These are phyloP conservation scores for Catostomus latipinnis DNA, from an alignment of 2,797 vertebrate genomes.

Conservation along the genomic window DNA sequence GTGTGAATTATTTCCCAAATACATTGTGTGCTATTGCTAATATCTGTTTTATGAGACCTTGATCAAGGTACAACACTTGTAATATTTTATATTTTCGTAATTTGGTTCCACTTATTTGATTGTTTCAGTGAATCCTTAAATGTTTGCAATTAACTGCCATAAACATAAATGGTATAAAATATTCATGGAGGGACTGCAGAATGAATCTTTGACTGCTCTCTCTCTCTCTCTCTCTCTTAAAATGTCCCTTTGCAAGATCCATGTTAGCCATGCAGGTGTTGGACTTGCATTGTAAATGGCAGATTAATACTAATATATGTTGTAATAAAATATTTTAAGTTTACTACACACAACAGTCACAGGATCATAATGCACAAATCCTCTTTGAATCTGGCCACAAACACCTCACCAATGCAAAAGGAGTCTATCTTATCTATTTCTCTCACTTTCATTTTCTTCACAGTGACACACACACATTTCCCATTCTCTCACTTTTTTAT, in stretches of 20 bases:
- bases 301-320: conserved; percentile 82
- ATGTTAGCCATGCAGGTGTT: conserved; percentile 80
- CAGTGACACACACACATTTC: conserved; percentile 10
- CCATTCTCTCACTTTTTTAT: conserved; percentile 27
- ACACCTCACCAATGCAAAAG: conserved; percentile 1
- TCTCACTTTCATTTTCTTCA: conserved; percentile 50
- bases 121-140: too few species aligned
- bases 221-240: conserved; percentile 56
- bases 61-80: too few species aligned
- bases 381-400: conserved; percentile 75
- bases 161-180: conserved; percentile 42
- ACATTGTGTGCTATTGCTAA: not conserved
- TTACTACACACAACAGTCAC: conserved; percentile 76
- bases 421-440: conserved; percentile 22
- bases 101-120: too few species aligned
- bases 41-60: not conserved
- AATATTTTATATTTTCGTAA: too few species aligned
- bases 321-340: conserved; percentile 83
- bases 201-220: conserved; percentile 57
- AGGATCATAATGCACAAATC: conserved; percentile 81
- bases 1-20: not conserved
- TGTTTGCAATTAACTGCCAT: too few species aligned
- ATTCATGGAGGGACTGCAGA: conserved; percentile 53
- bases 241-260: conserved; percentile 69
- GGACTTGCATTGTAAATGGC: conserved; percentile 76